A percentile compares a stretch with the other conserved stretches of the same genome.
Evolutionary conservation across 1,140 invertebrate species (phyloP).

Genomic region (Zaprionus gabonicus): DNA sequence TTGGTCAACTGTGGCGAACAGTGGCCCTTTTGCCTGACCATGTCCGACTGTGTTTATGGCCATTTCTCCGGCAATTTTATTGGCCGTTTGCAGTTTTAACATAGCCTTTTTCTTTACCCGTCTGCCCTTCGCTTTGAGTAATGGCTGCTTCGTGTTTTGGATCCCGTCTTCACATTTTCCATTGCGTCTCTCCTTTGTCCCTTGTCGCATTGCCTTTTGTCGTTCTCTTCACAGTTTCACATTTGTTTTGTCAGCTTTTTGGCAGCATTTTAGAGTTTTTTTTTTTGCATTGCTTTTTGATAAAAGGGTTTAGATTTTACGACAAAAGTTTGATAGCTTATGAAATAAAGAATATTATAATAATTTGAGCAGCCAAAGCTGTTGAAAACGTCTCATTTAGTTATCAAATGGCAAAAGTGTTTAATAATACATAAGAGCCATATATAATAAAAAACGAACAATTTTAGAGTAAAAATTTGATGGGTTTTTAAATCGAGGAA

Average conservation of each 20-base stretch:
- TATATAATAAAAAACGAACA: too few relatives aligned
- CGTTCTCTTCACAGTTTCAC: neutral
- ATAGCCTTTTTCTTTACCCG: neutral
- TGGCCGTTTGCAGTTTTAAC: constrained; percentile 49
- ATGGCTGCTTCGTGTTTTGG: constrained; percentile 45
- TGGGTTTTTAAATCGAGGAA: too few relatives aligned
- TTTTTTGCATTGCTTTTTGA: constrained; percentile 8
- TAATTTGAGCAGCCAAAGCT: neutral
- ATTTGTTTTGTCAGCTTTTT: constrained; percentile 38
- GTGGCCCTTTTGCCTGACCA: constrained; percentile 22
- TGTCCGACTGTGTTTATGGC: constrained; percentile 56
- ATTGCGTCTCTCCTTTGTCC: neutral
- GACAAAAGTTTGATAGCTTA: neutral
- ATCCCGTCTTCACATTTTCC: neutral
- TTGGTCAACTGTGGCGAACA: constrained; percentile 23
- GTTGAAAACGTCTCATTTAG: too few relatives aligned
- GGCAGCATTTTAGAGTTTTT: constrained; percentile 2
- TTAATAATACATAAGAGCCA: too few relatives aligned
- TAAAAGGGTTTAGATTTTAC: neutral
- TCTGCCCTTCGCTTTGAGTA: constrained; percentile 48
- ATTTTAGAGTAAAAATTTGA: too few relatives aligned
- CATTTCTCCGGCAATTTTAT: constrained; percentile 71
- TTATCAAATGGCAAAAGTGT: too few relatives aligned
- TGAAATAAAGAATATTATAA: neutral
- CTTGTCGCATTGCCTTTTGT: constrained; percentile 22